phyloP scores from a whole-genome alignment of 1,140 invertebrate species.

The Euura lappo region DNA sequence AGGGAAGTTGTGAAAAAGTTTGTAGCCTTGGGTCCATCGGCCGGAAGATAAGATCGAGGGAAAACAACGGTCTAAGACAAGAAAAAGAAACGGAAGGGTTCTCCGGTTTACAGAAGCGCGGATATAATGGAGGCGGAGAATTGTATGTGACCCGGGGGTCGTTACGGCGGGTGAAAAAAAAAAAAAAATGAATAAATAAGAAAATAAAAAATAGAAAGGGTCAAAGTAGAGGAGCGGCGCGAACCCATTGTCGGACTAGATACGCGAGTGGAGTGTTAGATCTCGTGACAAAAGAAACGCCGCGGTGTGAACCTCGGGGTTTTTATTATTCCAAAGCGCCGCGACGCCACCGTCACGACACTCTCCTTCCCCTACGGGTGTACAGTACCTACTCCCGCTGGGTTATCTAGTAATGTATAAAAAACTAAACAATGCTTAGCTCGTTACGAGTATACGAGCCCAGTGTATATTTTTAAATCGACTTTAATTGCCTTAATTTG shows the following conservation, averaged over 20 bases:
- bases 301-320: not conserved
- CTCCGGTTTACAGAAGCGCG: not conserved
- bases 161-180: no score
- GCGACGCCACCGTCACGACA: not conserved
- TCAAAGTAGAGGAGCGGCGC: not conserved
- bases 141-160: not conserved
- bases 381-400: slow-evolving; percentile 15
- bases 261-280: no score
- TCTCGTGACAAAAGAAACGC: no score
- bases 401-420: not conserved
- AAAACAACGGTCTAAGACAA: no score
- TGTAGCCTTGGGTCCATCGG: not conserved
- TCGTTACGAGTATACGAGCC: not conserved
- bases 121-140: not conserved
- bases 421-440: not conserved
- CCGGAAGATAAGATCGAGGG: not conserved
- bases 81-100: no score
- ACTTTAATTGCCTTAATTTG: slow-evolving; percentile 35
- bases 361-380: slow-evolving; percentile 19
- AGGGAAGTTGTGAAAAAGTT: no score
- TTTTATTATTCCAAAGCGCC: slow-evolving; percentile 2
- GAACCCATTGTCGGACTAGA: no score
- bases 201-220: not conserved
- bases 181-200: no score
- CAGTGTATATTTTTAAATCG: slow-evolving; percentile 28